phyloP scores from a whole-genome alignment of 2,113 vertebrate genomes.

The Oryzias celebensis region DNA sequence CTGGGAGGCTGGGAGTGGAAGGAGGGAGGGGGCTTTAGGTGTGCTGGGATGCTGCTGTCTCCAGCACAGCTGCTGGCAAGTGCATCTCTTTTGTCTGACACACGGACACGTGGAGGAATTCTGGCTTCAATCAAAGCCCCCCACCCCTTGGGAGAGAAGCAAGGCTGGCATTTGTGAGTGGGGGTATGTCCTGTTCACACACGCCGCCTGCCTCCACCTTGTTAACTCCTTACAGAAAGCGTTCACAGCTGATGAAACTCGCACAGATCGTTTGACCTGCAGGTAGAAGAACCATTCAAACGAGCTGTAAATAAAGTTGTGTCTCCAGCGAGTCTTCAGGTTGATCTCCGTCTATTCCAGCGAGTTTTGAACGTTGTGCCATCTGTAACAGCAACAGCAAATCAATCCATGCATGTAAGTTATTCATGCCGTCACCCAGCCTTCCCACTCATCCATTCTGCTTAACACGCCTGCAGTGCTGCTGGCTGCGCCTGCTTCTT shows the following conservation, averaged over 20 bases:
- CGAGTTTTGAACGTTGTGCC: constrained; percentile 36
- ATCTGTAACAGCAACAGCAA: constrained; percentile 56
- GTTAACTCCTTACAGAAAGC: no score
- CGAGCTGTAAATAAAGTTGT: no score
- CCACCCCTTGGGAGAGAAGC: constrained; percentile 58
- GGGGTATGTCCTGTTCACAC: constrained; percentile 15
- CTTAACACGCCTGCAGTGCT: constrained; percentile 38
- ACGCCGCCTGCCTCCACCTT: constrained; percentile 4
- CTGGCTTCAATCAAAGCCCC: constrained; percentile 67
- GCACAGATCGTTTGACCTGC: no score
- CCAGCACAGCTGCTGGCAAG: constrained; percentile 75
- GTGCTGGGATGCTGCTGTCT: constrained; percentile 58
- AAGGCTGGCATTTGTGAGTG: constrained; percentile 67
- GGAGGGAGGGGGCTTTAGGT: constrained; percentile 59
- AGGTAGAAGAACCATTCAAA: no score
- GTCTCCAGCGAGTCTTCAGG: constrained; percentile 1
- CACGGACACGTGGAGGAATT: constrained; percentile 76
- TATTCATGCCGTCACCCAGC: constrained; percentile 62
- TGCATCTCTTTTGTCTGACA: constrained; percentile 66
- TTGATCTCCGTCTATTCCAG: constrained; percentile 38
- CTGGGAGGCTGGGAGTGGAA: constrained; percentile 57
- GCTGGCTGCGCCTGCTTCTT: constrained; percentile 30
- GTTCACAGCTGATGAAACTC: no score
- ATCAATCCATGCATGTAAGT: constrained; percentile 68
- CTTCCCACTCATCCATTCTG: constrained; percentile 56